These are phyloP conservation scores for Chaetops frenatus DNA, from an alignment of 2,113 vertebrate genomes.

Conservation along the genomic window DNA sequence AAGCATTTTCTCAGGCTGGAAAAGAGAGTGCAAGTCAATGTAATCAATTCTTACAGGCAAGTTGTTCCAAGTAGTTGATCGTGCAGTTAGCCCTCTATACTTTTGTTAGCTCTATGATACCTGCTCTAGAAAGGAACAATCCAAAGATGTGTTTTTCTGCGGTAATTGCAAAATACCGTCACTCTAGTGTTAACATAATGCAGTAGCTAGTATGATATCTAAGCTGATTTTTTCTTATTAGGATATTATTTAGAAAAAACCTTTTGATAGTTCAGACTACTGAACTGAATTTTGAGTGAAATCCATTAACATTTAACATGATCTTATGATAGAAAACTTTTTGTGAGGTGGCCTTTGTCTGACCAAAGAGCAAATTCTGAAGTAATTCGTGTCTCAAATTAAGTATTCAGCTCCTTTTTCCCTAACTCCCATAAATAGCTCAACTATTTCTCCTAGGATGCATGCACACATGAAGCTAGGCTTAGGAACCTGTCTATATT, in stretches of 20 bases:
- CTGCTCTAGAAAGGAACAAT: neutral
- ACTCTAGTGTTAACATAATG: neutral
- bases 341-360: neutral
- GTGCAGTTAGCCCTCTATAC: neutral
- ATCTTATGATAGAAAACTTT: neutral
- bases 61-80: neutral
- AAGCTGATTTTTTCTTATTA: neutral
- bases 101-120: neutral
- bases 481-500: neutral
- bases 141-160: neutral
- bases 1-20: neutral
- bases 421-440: neutral
- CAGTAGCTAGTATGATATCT: neutral
- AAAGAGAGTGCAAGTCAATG: neutral
- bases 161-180: neutral
- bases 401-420: neutral
- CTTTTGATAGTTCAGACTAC: neutral
- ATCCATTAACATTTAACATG: fast-evolving
- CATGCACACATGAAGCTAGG: neutral
- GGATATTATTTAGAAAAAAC: fast-evolving
- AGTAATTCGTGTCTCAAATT: neutral
- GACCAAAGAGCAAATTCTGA: neutral
- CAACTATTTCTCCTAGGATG: neutral
- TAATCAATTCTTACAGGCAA: neutral
- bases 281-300: neutral